phyloP scores from a whole-genome alignment of 2,797 vertebrate genomes.

The Neosalanx taihuensis region DNA sequence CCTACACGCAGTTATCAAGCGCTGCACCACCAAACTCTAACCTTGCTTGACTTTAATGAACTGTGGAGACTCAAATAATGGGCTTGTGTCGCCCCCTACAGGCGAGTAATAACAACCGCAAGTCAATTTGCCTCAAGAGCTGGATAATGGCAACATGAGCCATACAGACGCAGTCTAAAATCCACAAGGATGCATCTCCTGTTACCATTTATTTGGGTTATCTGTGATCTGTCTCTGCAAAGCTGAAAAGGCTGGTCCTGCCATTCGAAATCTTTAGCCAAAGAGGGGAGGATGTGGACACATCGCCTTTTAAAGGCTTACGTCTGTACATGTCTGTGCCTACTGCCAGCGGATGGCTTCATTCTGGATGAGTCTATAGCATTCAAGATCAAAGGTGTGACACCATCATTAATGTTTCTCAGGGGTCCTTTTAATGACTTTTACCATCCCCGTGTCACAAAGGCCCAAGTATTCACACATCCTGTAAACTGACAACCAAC shows the following conservation, averaged over 20 bases:
- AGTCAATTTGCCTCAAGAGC: not conserved
- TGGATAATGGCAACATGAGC: no score
- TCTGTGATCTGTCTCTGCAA: no score
- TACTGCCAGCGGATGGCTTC: constrained; percentile 21
- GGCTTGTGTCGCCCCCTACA: constrained; percentile 50
- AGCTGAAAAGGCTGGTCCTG: no score
- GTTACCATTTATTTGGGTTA: no score
- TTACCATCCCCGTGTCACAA: constrained; percentile 30
- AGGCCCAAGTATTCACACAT: constrained; percentile 23
- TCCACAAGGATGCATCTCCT: no score
- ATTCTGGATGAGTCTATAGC: not conserved
- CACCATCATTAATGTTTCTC: not conserved
- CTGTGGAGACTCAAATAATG: constrained; percentile 1
- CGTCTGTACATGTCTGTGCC: constrained; percentile 10
- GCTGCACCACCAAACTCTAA: not conserved
- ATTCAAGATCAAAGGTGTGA: constrained; percentile 51
- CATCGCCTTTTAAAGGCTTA: no score
- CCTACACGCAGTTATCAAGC: no score
- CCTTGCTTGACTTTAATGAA: not conserved
- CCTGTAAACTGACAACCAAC: constrained; percentile 41
- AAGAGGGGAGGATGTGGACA: not conserved
- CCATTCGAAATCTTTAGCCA: no score
- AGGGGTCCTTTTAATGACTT: constrained; percentile 9
- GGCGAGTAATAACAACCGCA: constrained; percentile 28
- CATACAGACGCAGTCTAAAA: no score